Conservation (phyloP, 2,113 vertebrate genomes). For the Istiophorus platypterus region DNA sequence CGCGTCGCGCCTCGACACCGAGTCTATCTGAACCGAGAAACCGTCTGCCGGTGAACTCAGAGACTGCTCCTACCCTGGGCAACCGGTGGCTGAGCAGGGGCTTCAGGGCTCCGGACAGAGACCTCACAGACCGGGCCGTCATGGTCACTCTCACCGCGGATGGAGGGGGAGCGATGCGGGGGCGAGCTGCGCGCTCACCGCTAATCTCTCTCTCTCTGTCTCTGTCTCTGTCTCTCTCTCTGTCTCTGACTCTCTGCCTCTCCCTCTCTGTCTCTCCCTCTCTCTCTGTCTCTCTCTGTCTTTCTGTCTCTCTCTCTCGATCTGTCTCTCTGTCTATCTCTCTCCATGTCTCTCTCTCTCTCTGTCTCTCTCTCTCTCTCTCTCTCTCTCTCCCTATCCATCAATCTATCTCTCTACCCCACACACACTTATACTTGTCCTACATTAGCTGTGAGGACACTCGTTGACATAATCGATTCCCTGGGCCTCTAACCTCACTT, state of each 20-base stretch:
- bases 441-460: no score
- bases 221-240: neutral
- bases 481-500: no score
- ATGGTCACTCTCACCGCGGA: conserved; percentile 46
- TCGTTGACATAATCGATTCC: no score
- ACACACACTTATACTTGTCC: neutral
- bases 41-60: neutral
- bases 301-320: neutral
- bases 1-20: neutral
- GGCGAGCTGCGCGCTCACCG: conserved; percentile 47
- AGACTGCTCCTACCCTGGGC: conserved; percentile 46
- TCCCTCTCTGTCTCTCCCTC: neutral
- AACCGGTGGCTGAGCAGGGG: conserved; percentile 36
- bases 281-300: neutral
- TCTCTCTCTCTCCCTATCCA: neutral
- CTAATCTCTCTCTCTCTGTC: conserved; percentile 2
- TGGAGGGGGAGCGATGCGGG: conserved; percentile 20
- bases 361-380: neutral
- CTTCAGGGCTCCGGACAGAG: conserved; percentile 59
- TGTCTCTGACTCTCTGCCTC: neutral
- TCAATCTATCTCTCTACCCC: no score
- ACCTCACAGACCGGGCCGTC: conserved; percentile 53
- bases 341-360: neutral
- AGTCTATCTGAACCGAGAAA: no score
- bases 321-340: neutral